These are phyloP conservation scores for Drosophila asahinai DNA, from an alignment of 1,140 invertebrate genomes.

Conservation along the genomic window DNA sequence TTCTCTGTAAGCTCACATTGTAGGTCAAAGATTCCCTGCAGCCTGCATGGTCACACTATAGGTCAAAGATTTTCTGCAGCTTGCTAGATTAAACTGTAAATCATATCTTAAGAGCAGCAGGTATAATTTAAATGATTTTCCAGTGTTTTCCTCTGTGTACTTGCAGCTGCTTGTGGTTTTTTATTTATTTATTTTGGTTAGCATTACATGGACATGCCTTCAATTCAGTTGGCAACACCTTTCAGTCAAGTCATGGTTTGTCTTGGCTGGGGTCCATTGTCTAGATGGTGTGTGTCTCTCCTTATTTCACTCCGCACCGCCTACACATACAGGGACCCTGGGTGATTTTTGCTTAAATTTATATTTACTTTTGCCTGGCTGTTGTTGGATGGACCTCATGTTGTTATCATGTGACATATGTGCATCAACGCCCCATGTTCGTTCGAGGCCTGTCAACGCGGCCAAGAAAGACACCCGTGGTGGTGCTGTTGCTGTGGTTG, in stretches of 20 bases:
- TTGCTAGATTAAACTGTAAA: not conserved
- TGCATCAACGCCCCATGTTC: conserved; percentile 81
- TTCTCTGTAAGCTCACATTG: not conserved
- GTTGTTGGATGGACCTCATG: conserved; percentile 64
- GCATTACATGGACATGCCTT: conserved; percentile 75
- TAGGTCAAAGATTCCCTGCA: not conserved
- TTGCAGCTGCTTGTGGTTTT: conserved; percentile 6
- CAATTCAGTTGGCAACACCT: conserved; percentile 76
- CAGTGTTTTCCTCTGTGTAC: not conserved
- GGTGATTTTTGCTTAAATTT: conserved; percentile 81
- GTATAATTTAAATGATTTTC: not conserved
- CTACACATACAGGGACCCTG: conserved; percentile 58
- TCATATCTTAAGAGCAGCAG: too few relatives aligned
- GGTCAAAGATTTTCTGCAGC: not conserved
- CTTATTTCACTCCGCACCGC: conserved; percentile 48
- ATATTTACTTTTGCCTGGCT: conserved; percentile 54
- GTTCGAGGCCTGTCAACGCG: conserved; percentile 65
- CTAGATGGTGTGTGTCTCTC: conserved; percentile 33
- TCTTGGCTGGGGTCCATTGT: conserved; percentile 55
- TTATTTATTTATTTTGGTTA: conserved; percentile 48
- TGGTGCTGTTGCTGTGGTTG: conserved; percentile 18
- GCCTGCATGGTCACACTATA: not conserved
- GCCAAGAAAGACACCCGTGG: conserved; percentile 53
- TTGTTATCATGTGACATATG: conserved; percentile 83
- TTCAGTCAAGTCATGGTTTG: conserved; percentile 76